Conservation (phyloP, 2,797 vertebrate genomes). For the Myotis findleyi region DNA sequence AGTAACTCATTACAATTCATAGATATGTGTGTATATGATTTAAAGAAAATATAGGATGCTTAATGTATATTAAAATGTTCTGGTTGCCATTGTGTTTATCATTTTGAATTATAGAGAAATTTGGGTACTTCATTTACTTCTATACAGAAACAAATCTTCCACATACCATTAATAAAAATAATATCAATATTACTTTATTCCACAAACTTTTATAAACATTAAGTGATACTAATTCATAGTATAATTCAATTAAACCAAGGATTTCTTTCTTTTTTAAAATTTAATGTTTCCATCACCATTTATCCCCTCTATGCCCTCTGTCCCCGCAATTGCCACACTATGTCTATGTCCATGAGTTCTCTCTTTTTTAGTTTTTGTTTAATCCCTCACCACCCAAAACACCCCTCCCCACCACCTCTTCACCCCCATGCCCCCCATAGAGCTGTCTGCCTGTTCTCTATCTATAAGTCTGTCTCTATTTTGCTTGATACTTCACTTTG, state of each 20-base stretch:
- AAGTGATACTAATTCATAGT: background rate
- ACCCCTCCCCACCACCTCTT: no score
- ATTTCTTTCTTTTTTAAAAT: background rate
- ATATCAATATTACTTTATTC: background rate
- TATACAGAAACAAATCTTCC: background rate
- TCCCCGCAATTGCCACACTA: background rate
- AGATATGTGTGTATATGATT: background rate
- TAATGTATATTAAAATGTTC: background rate
- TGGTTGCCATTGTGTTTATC: background rate
- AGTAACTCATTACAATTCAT: conserved; percentile 7
- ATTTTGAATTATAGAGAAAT: conserved; percentile 35
- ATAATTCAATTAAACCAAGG: background rate
- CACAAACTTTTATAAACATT: background rate
- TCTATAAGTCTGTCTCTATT: background rate
- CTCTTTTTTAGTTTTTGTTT: background rate
- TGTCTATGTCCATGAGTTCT: background rate
- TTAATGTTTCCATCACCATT: background rate
- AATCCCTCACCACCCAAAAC: background rate
- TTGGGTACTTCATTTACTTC: background rate
- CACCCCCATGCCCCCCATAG: no score
- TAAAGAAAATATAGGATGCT: background rate
- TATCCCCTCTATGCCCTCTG: background rate
- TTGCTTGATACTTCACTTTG: background rate
- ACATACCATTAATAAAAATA: background rate
- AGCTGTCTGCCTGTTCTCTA: background rate